Conservation (phyloP, 2,797 vertebrate genomes). For the Borostomias antarcticus region DNA sequence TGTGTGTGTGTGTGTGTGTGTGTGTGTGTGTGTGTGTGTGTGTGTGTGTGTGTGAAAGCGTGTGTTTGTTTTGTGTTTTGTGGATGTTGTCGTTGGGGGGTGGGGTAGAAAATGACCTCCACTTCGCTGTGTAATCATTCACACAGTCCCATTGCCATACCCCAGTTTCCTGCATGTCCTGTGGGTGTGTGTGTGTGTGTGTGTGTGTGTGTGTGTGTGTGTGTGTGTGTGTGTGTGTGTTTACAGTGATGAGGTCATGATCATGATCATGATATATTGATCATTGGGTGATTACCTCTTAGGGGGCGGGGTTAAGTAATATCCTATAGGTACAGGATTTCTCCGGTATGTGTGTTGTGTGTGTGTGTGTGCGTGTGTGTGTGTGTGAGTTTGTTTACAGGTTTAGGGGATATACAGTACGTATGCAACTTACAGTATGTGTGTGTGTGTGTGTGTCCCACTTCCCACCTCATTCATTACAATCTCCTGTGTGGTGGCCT, state of each 20-base stretch:
- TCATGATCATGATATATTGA: slow-evolving; percentile 51
- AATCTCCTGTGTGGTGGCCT: slow-evolving; percentile 46
- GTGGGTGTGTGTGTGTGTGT: background rate
- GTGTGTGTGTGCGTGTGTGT: slow-evolving; percentile 17
- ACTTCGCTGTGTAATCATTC: slow-evolving; percentile 16
- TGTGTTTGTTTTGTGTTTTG: background rate
- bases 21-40: slow-evolving; percentile 1
- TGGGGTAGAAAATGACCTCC: slow-evolving; percentile 11
- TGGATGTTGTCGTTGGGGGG: no score
- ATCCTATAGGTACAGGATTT: slow-evolving; percentile 36
- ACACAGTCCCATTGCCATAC: slow-evolving; percentile 5
- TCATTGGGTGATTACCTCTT: slow-evolving; percentile 37
- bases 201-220: background rate
- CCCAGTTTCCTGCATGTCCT: background rate
- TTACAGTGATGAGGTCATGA: slow-evolving; percentile 43
- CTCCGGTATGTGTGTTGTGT: slow-evolving; percentile 3
- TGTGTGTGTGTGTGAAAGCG: background rate
- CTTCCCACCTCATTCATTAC: slow-evolving; percentile 54
- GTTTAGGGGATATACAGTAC: no score
- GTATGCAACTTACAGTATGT: no score
- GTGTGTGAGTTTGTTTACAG: no score
- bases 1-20: slow-evolving; percentile 4
- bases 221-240: no score
- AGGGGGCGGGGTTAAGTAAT: slow-evolving; percentile 34
- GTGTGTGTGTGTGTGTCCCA: slow-evolving; percentile 40